Evolutionary conservation across 2,113 vertebrate species (phyloP).

Genomic region (Narcine bancroftii): DNA sequence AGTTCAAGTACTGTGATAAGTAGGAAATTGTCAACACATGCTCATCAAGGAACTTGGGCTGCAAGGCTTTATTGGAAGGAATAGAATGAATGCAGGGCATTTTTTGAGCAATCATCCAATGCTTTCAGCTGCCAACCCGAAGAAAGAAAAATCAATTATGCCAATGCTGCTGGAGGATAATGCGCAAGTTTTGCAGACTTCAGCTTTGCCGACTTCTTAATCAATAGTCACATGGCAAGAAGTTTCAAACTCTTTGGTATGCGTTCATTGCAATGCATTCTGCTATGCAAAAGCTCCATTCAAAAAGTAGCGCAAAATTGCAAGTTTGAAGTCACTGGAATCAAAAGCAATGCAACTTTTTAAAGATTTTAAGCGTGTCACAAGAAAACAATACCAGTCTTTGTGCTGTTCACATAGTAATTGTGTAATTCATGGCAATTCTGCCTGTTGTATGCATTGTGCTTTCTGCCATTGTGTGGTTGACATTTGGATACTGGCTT

Average conservation of each 20-base stretch:
- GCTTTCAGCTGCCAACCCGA: not conserved
- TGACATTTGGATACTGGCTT: not conserved
- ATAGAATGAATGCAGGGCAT: not conserved
- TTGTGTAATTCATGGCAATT: not conserved
- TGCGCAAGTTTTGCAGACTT: conserved; percentile 18
- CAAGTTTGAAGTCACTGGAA: not conserved
- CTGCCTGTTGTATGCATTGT: not conserved
- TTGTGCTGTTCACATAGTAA: not conserved
- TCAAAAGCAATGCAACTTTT: not conserved
- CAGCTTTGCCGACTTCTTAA: not conserved
- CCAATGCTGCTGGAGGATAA: too few relatives aligned
- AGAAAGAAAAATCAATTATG: not conserved
- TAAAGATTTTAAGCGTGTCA: not conserved
- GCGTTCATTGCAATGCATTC: conserved; percentile 7
- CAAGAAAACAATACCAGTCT: not conserved
- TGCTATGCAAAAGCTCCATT: not conserved
- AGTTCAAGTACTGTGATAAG: not conserved
- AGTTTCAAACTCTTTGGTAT: not conserved
- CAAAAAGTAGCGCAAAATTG: conserved; percentile 20
- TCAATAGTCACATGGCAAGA: not conserved
- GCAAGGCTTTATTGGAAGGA: not conserved
- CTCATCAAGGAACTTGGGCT: not conserved
- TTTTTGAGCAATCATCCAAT: not conserved
- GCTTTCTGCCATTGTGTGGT: not conserved
- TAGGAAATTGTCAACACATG: not conserved